Conservation (phyloP, 2,888 invertebrate species). For the Maniola hyperantus region DNA sequence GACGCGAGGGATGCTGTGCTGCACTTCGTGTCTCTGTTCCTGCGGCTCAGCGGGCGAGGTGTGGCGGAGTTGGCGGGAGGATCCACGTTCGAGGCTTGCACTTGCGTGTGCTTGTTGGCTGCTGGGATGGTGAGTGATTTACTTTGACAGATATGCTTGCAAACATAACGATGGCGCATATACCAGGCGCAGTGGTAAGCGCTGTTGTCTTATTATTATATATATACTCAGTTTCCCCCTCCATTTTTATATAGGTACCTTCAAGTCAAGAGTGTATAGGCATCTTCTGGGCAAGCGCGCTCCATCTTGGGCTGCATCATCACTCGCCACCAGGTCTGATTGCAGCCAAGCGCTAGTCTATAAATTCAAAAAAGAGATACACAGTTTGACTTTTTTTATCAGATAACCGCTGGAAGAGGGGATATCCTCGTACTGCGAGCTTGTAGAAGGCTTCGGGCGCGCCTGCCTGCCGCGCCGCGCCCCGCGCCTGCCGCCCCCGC, state of each 20-base stretch:
- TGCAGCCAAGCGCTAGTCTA: no score
- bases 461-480: constrained; percentile 83
- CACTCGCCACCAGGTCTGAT: no score
- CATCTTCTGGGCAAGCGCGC: no score
- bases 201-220: no score
- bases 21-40: constrained; percentile 87
- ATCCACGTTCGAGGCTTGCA: constrained; percentile 93
- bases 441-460: constrained; percentile 91
- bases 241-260: no score
- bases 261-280: no score
- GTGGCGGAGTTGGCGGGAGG: constrained; percentile 91
- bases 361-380: no score
- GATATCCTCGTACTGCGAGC: constrained; percentile 91
- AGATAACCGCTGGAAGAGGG: constrained; percentile 98
- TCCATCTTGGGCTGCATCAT: no score
- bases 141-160: no score
- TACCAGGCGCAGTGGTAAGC: no score
- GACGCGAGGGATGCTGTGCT: constrained; percentile 91
- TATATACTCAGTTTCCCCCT: no score
- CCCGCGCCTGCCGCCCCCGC: constrained; percentile 39
- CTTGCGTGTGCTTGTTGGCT: constrained; percentile 91
- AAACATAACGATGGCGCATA: no score
- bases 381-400: constrained; percentile 13
- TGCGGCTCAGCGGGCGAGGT: constrained; percentile 85
- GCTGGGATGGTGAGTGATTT: constrained; percentile 86